Base-by-base conservation (phyloP, 2,888 invertebrate species). In the Cephus nigrinus region DNA sequence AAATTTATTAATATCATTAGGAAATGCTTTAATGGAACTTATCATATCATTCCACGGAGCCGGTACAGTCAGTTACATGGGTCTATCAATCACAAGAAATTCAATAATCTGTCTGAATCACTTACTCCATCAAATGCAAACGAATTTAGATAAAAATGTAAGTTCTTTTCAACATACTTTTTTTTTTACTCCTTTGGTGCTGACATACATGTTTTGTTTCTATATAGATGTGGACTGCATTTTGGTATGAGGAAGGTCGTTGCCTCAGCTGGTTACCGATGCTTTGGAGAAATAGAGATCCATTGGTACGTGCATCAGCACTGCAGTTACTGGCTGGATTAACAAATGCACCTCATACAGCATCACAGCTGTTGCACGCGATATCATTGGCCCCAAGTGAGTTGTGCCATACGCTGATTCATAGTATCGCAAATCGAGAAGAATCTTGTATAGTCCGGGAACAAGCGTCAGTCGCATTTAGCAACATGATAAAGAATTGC, bases 381-480 rank as follows among this genome's bases (percentile, higher is more conserved):
- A 80, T 91, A 15, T 83, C 84, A 32, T 78, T 88, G 31, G 85
- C 88, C 69, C 88, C 91, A 12, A 86, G 82, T 75, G 91, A 88
- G 79, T 81, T 91, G 72, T 89, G 87, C 78, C 85, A 88, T 74
- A 83, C 86, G 4, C 81, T 91, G 69, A 82, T 90, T 73, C 84
- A 87, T 73, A 84, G 82, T 77, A 84, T 89, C 73, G 84, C 83
- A 11, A 86, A 93, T 86, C 90, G 92, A 79, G 92, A 91, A 40
- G 94, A 94, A 87, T 92, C 93, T 1, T 92, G 92, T 82, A 88
- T 94, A 69, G 93, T 94, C 1, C 90, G 93, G 80, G 94, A 94
- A 87, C 93, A 93, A 85, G 93, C 93, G 15, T 93, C 93, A n/a
- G 88, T 92, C 34, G 89, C 93, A 23, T 88, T 94, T 68, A 90